These are phyloP conservation scores for Aspidiotus rigidus DNA, from an alignment of 2,888 invertebrate species.

Conservation along the genomic window DNA sequence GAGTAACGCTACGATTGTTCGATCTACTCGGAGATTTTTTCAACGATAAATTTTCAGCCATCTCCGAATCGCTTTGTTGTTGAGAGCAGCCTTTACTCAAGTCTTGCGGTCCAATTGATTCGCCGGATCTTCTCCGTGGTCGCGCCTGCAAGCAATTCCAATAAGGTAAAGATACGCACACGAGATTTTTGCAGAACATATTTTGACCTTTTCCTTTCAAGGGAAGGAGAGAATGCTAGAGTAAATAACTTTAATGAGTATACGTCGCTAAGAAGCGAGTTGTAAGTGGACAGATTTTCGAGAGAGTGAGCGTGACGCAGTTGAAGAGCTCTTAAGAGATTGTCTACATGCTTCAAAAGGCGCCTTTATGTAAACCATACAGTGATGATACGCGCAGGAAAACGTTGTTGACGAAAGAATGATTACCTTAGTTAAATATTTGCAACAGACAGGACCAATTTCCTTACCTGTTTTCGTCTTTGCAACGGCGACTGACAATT, in stretches of 20 bases:
- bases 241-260: background rate
- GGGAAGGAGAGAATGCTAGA: no score
- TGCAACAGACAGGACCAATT: background rate
- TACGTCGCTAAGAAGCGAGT: background rate
- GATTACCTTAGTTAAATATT: background rate
- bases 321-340: background rate
- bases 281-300: background rate
- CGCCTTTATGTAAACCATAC: no score
- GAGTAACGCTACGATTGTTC: conserved; percentile 38
- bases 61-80: conserved; percentile 42
- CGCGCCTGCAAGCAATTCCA: conserved; percentile 52
- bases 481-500: conserved; percentile 70
- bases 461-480: conserved; percentile 56
- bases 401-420: background rate
- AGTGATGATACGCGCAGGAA: background rate
- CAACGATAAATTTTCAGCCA: conserved; percentile 52
- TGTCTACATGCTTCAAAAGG: background rate
- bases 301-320: background rate
- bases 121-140: conserved; percentile 73
- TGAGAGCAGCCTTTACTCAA: conserved; percentile 46
- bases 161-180: background rate
- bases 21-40: conserved; percentile 44
- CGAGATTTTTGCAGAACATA: background rate
- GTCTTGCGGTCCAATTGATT: conserved; percentile 54
- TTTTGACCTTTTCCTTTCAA: background rate